These are phyloP conservation scores for Polyergus mexicanus DNA, from an alignment of 1,140 invertebrate genomes.

Conservation along the genomic window DNA sequence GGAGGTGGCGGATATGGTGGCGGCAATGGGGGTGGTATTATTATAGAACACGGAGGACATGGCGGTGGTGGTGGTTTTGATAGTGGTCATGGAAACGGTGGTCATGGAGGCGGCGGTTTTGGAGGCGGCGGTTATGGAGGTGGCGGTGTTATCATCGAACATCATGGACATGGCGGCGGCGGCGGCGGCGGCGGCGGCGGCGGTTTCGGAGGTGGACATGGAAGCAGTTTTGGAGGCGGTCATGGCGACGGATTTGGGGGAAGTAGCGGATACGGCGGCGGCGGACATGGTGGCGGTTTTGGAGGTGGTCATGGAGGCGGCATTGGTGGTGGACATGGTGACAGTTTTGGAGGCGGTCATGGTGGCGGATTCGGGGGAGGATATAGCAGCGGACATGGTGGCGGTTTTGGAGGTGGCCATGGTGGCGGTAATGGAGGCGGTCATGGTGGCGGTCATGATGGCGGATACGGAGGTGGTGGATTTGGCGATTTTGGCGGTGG, in stretches of 20 bases:
- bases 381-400: conserved; percentile 31
- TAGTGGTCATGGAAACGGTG: no score
- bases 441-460: conserved; percentile 50
- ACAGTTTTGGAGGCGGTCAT: conserved; percentile 42
- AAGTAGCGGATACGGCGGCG: conserved; percentile 30
- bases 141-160: neutral
- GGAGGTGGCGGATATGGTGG: conserved; percentile 67
- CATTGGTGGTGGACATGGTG: conserved; percentile 26
- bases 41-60: conserved; percentile 60
- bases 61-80: conserved; percentile 59
- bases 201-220: conserved; percentile 36
- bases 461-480: conserved; percentile 35
- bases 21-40: conserved; percentile 31
- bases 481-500: conserved; percentile 43
- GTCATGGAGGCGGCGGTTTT: conserved; percentile 40
- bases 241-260: conserved; percentile 37
- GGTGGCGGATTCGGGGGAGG: conserved; percentile 52
- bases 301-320: conserved; percentile 65
- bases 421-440: conserved; percentile 52
- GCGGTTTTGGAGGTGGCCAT: conserved; percentile 39
- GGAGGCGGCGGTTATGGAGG: conserved; percentile 52
- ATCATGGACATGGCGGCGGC: conserved; percentile 49
- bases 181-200: conserved; percentile 59
- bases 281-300: conserved; percentile 18
- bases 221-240: conserved; percentile 32